Conservation (phyloP, 1,140 invertebrate genomes). For the Pseudomyrmex pallidus region DNA sequence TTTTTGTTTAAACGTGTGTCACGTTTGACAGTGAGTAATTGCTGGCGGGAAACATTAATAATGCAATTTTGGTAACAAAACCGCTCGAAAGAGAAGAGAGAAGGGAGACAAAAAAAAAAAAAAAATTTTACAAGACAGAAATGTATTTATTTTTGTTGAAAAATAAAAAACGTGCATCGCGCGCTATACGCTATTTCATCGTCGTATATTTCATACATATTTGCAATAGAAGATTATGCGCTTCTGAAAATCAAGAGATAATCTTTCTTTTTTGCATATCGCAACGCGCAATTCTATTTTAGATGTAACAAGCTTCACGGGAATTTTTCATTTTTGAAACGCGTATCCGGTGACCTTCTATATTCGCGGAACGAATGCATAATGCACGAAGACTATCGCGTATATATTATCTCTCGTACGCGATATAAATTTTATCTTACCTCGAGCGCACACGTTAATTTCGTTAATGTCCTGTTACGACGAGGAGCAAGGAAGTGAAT, state of each 20-base stretch:
- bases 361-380: constrained; percentile 2
- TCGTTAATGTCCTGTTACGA: constrained; percentile 64
- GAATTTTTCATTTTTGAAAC: constrained; percentile 26
- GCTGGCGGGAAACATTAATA: constrained; percentile 46
- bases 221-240: background rate
- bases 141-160: background rate
- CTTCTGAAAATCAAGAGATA: constrained; percentile 13
- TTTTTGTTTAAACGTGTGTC: constrained; percentile 51
- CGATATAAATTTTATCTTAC: constrained; percentile 68
- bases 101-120: constrained; percentile 16
- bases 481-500: constrained; percentile 55
- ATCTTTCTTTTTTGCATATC: too few species aligned
- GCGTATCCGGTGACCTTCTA: background rate
- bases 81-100: constrained; percentile 16
- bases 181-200: too few species aligned
- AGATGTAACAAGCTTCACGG: background rate
- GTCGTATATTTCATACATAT: background rate
- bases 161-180: background rate
- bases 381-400: constrained; percentile 47
- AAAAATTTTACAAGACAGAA: constrained; percentile 13
- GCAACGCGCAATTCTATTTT: too few species aligned
- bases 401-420: constrained; percentile 32
- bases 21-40: constrained; percentile 52
- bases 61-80: constrained; percentile 46
- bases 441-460: constrained; percentile 65